Conservation (phyloP, 2,797 vertebrate species). For the Aldrovandia affinis region DNA sequence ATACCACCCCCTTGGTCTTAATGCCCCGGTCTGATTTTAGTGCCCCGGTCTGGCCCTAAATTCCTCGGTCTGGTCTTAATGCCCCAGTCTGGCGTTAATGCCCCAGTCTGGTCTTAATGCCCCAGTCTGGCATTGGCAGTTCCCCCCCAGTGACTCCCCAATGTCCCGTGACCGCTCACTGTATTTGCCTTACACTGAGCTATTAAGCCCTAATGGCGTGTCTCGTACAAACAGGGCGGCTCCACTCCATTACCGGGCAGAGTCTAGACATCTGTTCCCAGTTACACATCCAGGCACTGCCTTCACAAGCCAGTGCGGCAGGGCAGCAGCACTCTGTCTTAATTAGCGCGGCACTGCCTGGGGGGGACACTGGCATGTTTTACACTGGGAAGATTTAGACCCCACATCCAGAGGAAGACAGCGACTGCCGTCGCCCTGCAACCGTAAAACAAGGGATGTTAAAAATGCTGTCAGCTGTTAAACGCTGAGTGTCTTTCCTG, state of each 20-base stretch:
- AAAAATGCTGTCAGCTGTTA: not conserved
- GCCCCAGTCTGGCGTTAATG: too few relatives aligned
- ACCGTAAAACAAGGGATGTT: not conserved
- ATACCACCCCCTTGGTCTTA: not conserved
- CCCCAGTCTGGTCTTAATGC: not conserved
- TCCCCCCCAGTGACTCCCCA: conserved; percentile 12
- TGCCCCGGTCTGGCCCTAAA: too few relatives aligned
- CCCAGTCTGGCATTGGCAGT: not conserved
- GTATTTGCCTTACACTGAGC: conserved; percentile 17
- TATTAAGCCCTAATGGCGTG: conserved; percentile 29
- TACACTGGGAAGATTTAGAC: not conserved
- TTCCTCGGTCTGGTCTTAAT: too few relatives aligned
- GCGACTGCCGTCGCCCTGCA: not conserved
- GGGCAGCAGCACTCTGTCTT: conserved; percentile 19
- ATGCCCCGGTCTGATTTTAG: too few relatives aligned
- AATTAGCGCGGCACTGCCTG: conserved; percentile 22
- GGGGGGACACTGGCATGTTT: not conserved
- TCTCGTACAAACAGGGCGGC: conserved; percentile 3
- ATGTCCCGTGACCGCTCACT: conserved; percentile 11
- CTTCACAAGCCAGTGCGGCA: not conserved
- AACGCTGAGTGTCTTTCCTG: not conserved
- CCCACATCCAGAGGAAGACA: not conserved
- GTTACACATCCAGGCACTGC: not conserved
- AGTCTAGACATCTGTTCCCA: conserved; percentile 26
- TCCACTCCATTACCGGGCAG: conserved; percentile 8